These are phyloP conservation scores for Linepithema humile DNA, from an alignment of 1,140 invertebrate genomes.

Conservation along the genomic window DNA sequence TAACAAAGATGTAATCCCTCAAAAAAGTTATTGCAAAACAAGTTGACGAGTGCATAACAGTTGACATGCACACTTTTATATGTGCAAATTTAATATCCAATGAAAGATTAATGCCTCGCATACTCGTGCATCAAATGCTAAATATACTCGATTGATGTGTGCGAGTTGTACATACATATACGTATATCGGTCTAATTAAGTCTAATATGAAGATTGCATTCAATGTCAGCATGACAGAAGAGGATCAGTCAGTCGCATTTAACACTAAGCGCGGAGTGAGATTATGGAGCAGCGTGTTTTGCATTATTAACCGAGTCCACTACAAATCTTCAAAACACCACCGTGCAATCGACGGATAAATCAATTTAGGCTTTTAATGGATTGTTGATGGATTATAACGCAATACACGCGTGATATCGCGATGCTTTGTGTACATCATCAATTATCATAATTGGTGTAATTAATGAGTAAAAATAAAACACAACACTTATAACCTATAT, in stretches of 20 bases:
- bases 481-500: too few relatives aligned
- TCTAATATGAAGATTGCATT: constrained; percentile 43
- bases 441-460: too few relatives aligned
- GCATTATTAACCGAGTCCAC: constrained; percentile 35
- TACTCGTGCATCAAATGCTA: neutral
- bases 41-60: neutral
- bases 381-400: neutral
- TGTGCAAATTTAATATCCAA: neutral
- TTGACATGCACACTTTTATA: neutral
- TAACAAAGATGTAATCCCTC: neutral
- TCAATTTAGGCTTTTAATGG: constrained; percentile 21
- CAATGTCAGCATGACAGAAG: constrained; percentile 31
- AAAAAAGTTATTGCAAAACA: neutral
- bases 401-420: too few relatives aligned
- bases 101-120: neutral
- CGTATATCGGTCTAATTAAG: constrained; percentile 51
- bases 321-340: constrained; percentile 24
- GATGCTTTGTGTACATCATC: too few relatives aligned
- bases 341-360: neutral
- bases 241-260: constrained; percentile 38
- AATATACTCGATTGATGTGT: constrained; percentile 10
- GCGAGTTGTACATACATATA: neutral
- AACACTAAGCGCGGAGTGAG: constrained; percentile 13
- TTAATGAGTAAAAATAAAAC: too few relatives aligned
- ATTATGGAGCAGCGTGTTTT: constrained; percentile 5